Evolutionary conservation across 2,113 vertebrate species (phyloP).

Genomic region (Abramis brama): DNA sequence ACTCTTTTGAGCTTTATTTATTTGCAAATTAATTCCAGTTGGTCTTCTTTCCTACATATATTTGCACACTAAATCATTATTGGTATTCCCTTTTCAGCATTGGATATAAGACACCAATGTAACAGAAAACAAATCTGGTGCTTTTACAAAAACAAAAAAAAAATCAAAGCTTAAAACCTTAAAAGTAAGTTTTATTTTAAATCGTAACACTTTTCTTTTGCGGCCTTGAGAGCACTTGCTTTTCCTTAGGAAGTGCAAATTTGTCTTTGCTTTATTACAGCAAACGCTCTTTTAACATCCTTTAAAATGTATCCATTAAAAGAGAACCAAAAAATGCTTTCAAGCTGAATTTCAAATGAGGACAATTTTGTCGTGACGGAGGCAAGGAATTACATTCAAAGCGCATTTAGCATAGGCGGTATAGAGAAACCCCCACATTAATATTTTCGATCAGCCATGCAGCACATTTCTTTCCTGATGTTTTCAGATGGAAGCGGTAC

Average conservation of each 20-base stretch:
- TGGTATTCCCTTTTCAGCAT: neutral
- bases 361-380: constrained; percentile 38
- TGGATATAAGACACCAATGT: neutral
- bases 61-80: neutral
- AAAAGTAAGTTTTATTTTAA: constrained; percentile 3
- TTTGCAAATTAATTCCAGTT: neutral
- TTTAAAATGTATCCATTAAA: constrained; percentile 13
- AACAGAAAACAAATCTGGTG: neutral
- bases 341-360: constrained; percentile 44
- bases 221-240: neutral
- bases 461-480: constrained; percentile 18
- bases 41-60: neutral
- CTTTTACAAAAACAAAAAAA: neutral
- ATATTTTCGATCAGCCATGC: constrained; percentile 38
- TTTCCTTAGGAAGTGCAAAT: constrained; percentile 6
- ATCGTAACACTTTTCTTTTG: neutral
- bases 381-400: constrained; percentile 38
- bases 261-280: constrained; percentile 14
- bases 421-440: constrained; percentile 36
- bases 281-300: constrained; percentile 32
- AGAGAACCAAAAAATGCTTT: constrained; percentile 34
- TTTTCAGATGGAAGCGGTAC: constrained; percentile 27
- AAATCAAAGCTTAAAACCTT: neutral
- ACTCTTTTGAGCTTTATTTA: neutral
- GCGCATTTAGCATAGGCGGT: constrained; percentile 28